Conservation (phyloP, 2,888 invertebrate species). For the Sminthurides aquaticus region DNA sequence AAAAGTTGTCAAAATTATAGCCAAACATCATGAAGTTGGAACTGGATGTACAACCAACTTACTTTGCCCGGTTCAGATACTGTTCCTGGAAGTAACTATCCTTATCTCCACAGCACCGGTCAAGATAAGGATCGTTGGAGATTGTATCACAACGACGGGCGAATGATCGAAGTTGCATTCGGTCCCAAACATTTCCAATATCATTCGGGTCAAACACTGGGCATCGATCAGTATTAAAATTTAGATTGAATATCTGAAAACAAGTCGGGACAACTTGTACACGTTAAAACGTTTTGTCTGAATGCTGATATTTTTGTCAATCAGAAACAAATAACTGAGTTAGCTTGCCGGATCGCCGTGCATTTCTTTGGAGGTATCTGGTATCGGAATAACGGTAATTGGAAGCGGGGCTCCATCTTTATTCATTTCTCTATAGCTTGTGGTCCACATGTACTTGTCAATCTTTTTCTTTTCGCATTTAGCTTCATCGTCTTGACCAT, state of each 20-base stretch:
- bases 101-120: conserved; percentile 24
- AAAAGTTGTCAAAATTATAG: neutral
- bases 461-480: conserved; percentile 34
- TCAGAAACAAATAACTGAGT: neutral
- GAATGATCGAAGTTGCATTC: conserved; percentile 33
- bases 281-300: no score
- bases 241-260: neutral
- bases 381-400: neutral
- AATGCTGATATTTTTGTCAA: no score
- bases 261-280: no score
- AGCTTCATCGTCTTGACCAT: conserved; percentile 25
- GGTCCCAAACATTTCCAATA: conserved; percentile 34
- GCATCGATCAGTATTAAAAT: neutral
- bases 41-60: conserved; percentile 5
- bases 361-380: conserved; percentile 24
- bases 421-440: conserved; percentile 40
- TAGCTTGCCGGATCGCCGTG: conserved; percentile 28
- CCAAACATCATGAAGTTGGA: neutral
- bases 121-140: conserved; percentile 34
- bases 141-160: conserved; percentile 39
- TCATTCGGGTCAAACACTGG: neutral
- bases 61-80: conserved; percentile 36
- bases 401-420: conserved; percentile 39
- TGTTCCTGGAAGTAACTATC: conserved; percentile 41
- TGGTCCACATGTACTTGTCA: conserved; percentile 36